Percentiles rank a stretch among this genome's conserved stretches.
phyloP scores from a whole-genome alignment of 1,140 invertebrate genomes.

The Drosophila pandora region DNA sequence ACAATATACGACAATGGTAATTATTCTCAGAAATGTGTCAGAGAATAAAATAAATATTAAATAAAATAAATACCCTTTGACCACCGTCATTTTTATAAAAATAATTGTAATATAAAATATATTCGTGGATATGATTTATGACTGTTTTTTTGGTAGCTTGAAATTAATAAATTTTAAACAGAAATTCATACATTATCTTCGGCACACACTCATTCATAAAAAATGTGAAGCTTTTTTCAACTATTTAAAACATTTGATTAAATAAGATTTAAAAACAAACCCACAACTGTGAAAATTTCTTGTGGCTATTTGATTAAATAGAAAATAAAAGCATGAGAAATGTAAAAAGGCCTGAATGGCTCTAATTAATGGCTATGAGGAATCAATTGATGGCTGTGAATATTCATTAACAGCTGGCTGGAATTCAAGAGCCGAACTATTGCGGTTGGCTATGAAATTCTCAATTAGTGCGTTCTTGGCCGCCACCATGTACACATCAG shows the following conservation, averaged over 20 bases:
- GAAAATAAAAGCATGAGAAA: no score
- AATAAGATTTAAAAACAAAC: background rate
- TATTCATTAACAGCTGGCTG: constrained; percentile 16
- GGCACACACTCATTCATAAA: background rate
- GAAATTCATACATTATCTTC: background rate
- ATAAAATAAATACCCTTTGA: background rate
- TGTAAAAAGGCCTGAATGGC: background rate
- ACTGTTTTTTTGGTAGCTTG: background rate
- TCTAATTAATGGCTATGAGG: background rate
- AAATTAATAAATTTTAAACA: background rate
- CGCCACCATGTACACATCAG: constrained; percentile 8
- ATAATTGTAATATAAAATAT: background rate
- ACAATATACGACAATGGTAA: background rate
- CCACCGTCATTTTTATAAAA: background rate
- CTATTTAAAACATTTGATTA: background rate
- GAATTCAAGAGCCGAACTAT: background rate
- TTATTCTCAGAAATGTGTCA: background rate
- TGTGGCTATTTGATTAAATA: background rate
- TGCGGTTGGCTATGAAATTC: background rate
- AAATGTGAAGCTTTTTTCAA: background rate
- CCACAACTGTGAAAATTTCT: no score
- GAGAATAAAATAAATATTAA: background rate
- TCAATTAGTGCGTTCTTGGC: constrained; percentile 2
- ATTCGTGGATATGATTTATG: background rate
- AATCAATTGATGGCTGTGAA: background rate